phyloP scores from a whole-genome alignment of 2,113 vertebrate genomes.

The Oceanodroma tethys region DNA sequence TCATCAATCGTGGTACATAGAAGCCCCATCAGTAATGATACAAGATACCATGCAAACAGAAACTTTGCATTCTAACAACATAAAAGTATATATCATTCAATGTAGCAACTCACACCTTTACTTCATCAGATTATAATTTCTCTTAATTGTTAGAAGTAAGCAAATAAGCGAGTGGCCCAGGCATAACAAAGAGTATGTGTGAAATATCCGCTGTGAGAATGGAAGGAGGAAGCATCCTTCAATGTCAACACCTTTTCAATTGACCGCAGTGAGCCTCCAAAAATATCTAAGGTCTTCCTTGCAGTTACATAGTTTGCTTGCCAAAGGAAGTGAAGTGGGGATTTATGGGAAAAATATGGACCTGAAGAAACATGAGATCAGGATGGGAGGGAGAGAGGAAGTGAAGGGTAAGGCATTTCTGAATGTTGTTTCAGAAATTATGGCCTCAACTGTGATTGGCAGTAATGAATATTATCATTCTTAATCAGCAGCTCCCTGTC shows the following conservation, averaged over 20 bases:
- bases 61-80: neutral
- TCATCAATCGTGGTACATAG: neutral
- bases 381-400: neutral
- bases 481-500: neutral
- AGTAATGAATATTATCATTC: neutral
- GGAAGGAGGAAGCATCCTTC: neutral
- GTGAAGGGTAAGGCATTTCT: neutral
- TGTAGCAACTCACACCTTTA: neutral
- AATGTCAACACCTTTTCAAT: neutral
- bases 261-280: neutral
- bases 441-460: neutral
- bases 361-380: neutral
- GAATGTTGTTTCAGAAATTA: neutral
- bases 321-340: neutral
- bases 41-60: neutral
- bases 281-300: neutral
- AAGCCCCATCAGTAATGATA: neutral
- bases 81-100: neutral
- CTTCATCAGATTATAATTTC: neutral
- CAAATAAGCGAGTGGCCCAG: neutral
- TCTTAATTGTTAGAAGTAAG: neutral
- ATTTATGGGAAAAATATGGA: neutral
- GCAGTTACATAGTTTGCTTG: neutral
- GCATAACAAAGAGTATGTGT: neutral
- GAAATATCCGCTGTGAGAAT: neutral